Base-by-base conservation (phyloP, 2,113 vertebrate genomes). In the Coryphaenoides rupestris region DNA sequence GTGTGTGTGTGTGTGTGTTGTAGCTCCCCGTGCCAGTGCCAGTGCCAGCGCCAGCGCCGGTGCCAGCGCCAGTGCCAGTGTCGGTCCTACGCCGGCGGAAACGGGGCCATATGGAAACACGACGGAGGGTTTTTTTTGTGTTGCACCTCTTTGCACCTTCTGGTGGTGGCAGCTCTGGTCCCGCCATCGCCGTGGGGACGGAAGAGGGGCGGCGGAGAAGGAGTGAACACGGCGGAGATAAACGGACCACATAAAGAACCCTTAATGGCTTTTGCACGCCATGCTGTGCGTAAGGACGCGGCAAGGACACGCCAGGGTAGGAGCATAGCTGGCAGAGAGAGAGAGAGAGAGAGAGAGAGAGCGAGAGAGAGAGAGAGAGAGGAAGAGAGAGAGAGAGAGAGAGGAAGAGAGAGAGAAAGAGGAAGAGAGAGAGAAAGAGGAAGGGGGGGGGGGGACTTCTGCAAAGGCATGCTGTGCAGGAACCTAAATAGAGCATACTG, bases 71-170 rank as follows among this genome's bases (percentile, higher is more conserved):
- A 5, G 59, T 33, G 28, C 28, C 45, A 23, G 6, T 14, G 58
- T 21, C 58, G 28, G 28, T 5, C 10, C 28, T 9, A 9, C 10
- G 28, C 67, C 55, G 54, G 49, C n/a, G 45, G 71, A 77, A 72
- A 60, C 21, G 6, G 58, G 23, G 73, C 60, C 75, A 69, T 73
- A 73, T 78, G 77, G 80, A 85, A 73, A 74, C 72, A 66, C 21
- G 58, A 21, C n/a, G 19, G 82, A 84, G 50, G 79, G 79, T 89
- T 84, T 87, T 86, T n/a, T n/a, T n/a, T n/a, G n/a, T n/a, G n/a
- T n/a, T 80, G 77, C 84, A 80, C 81, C 74, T 81, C 78, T 79
- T 88, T n/a, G 19, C 75, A 75, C 76, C 82, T 81, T 70, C 71
- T 84, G 84, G 49, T 79, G 66, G 75, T 58, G 76, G 57, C 70